Percentiles rank a stretch among this genome's conserved stretches.
phyloP scores from a whole-genome alignment of 92 coral and sea anemone genomes.

The Bergia puertoricense region DNA sequence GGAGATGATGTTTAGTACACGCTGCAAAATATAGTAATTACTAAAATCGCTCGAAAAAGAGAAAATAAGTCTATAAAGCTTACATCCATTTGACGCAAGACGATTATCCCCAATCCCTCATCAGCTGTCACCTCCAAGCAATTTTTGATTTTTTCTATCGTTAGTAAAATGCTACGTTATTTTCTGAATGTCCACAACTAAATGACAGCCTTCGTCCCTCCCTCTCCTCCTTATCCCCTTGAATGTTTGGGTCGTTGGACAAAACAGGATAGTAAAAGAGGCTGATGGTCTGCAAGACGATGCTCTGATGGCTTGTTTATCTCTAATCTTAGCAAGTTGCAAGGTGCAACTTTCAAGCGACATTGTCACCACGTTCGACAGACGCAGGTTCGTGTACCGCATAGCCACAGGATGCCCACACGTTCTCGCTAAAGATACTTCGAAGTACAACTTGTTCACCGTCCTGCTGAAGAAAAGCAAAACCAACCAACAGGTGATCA shows the following conservation, averaged over 20 bases:
- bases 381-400: slow-evolving; percentile 35
- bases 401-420: slow-evolving; percentile 57
- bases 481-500: slow-evolving; percentile 37
- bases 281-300: background rate
- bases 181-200: too few relatives aligned
- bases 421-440: slow-evolving; percentile 60
- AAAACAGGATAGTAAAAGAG: background rate
- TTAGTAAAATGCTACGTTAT: too few relatives aligned
- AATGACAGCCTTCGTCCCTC: too few relatives aligned
- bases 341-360: slow-evolving; percentile 18
- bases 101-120: background rate
- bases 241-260: background rate
- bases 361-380: slow-evolving; percentile 50
- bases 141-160: too few relatives aligned
- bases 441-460: slow-evolving; percentile 49
- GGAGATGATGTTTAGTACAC: too few relatives aligned
- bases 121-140: background rate
- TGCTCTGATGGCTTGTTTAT: background rate
- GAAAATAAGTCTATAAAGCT: too few relatives aligned
- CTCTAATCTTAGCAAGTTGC: slow-evolving; percentile 5
- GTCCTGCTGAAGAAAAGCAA: slow-evolving; percentile 42
- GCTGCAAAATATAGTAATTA: too few relatives aligned
- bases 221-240: too few relatives aligned
- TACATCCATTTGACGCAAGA: too few relatives aligned
- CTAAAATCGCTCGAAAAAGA: background rate